A percentile compares a stretch with the other conserved stretches of the same genome.
phyloP scores from a whole-genome alignment of 2,888 invertebrate species.

The Megamerina dolium region DNA sequence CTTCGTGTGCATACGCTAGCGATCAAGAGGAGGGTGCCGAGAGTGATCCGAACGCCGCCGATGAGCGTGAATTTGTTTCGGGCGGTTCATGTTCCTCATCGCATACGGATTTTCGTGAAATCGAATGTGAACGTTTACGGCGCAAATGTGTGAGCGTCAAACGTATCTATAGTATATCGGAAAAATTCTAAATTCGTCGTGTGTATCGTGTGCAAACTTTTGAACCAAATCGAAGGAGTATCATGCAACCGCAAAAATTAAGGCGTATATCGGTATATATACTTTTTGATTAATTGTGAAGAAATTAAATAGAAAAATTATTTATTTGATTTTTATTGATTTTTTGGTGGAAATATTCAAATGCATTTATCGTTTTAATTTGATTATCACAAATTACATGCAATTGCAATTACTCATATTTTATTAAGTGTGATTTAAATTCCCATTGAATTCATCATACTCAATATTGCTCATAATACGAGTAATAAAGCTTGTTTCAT shows the following conservation, averaged over 20 bases:
- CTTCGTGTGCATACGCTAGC: slow-evolving; percentile 22
- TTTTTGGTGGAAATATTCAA: no score
- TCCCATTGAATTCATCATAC: no score
- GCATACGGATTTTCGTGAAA: slow-evolving; percentile 44
- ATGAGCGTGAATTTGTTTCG: slow-evolving; percentile 16
- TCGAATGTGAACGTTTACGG: slow-evolving; percentile 44
- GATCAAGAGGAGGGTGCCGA: slow-evolving; percentile 25
- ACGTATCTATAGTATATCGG: slow-evolving; percentile 48
- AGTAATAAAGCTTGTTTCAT: no score
- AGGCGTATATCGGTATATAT: no score
- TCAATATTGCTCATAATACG: no score
- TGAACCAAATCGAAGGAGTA: slow-evolving; percentile 12
- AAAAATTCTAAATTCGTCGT: slow-evolving; percentile 44
- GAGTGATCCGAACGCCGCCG: no score
- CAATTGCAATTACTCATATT: no score
- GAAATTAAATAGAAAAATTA: slow-evolving; percentile 1
- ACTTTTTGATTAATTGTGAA: no score
- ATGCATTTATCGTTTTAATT: no score
- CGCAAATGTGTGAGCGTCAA: slow-evolving; percentile 47
- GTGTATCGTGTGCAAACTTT: not conserved
- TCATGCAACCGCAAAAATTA: slow-evolving; percentile 7
- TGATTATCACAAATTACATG: no score
- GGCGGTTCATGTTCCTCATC: slow-evolving; percentile 31
- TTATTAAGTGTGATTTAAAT: no score
- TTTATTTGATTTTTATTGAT: no score